phyloP scores from a whole-genome alignment of 1,140 invertebrate species.

The Odontomachus brunneus region DNA sequence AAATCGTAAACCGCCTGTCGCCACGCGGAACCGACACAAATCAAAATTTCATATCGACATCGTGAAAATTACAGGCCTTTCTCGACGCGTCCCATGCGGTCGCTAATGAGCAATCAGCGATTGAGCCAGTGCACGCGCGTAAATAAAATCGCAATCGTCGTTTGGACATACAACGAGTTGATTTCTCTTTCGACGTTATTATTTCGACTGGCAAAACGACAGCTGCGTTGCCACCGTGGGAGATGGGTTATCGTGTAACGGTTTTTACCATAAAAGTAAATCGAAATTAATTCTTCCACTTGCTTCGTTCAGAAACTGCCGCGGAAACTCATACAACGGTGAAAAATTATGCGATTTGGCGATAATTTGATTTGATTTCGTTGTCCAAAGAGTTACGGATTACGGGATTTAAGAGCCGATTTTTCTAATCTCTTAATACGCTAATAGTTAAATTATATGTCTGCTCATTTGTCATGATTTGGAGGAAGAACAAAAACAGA shows the following conservation, averaged over 20 bases:
- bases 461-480: too few species aligned
- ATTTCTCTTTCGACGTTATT: conserved; percentile 29
- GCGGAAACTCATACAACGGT: too few species aligned
- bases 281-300: neutral
- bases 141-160: conserved; percentile 41
- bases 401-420: too few species aligned
- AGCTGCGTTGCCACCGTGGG: neutral
- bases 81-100: neutral
- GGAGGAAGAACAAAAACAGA: too few species aligned
- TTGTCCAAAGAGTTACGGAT: too few species aligned
- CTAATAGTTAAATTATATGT: too few species aligned
- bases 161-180: neutral
- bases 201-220: neutral
- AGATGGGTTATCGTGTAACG: neutral
- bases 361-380: too few species aligned
- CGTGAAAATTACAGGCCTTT: neutral
- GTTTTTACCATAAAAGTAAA: neutral
- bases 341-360: too few species aligned
- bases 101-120: conserved; percentile 45
- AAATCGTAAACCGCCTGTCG: conserved; percentile 56
- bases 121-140: neutral
- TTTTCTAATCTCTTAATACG: too few species aligned
- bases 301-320: too few species aligned
- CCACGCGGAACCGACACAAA: neutral
- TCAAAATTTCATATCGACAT: conserved; percentile 5